phyloP scores from a whole-genome alignment of 2,888 invertebrate species.

The Saturnia japonica region DNA sequence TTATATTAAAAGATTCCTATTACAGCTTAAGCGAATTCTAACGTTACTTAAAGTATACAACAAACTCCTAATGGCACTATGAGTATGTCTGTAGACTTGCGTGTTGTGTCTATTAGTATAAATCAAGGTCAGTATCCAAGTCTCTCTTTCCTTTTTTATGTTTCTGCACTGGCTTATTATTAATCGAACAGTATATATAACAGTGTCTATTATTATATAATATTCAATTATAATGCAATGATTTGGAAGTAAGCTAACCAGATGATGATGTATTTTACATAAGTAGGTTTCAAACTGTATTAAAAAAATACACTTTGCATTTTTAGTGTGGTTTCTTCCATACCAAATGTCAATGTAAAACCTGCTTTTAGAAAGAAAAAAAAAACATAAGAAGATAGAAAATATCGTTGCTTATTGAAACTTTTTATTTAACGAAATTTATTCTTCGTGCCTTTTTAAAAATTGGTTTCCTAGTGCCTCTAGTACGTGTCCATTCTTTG shows the following conservation, averaged over 20 bases:
- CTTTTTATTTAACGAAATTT: not conserved
- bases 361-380: too few relatives aligned
- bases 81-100: not conserved
- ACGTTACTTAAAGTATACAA: not conserved
- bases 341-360: too few relatives aligned
- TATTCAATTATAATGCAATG: too few relatives aligned
- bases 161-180: not conserved
- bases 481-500: slow-evolving; percentile 1
- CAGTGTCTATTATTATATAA: not conserved
- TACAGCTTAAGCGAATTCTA: too few relatives aligned
- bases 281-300: too few relatives aligned
- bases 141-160: not conserved
- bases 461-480: not conserved
- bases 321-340: too few relatives aligned
- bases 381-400: too few relatives aligned
- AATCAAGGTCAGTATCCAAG: not conserved
- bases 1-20: too few relatives aligned
- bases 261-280: too few relatives aligned
- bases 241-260: too few relatives aligned
- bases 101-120: not conserved
- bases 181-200: not conserved
- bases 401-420: too few relatives aligned
- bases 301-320: too few relatives aligned
- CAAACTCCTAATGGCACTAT: not conserved
- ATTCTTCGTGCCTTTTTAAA: not conserved